Evolutionary conservation across 2,113 vertebrate species (phyloP), one percentile per base, ranked within the genome.

Genomic region (Cavia porcellus): DNA sequence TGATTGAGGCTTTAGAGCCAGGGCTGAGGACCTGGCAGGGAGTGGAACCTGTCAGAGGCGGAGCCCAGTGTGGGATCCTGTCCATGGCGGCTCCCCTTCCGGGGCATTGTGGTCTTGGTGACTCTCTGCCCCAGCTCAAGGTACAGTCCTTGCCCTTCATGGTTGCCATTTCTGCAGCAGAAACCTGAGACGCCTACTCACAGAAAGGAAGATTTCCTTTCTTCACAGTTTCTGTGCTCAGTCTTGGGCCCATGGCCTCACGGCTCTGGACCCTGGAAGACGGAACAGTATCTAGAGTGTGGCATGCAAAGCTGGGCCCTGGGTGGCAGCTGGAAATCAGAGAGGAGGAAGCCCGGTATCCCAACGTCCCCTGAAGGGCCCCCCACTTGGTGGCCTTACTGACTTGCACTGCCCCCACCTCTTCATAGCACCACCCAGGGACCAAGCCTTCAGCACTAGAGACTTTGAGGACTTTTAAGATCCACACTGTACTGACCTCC

Each of bases 131-230:
- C 72, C 20, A 20, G 28, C 42, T n/a, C 83, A 22, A 13, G 30
- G 3, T 22, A 3, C 35, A 8, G 52, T 15, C 7, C 12, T 0
- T 52, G 11, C 45, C 10, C 14, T 13, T 17, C 17, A 0, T n/a
- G 25, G 28, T 1, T 6, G 13, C 77, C 14, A 1, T 79, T 50
- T 7, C 14, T 79, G 47, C 15, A 17, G 38, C 19, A 15, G 17
- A 32, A 80, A 75, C 72, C 38, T 6, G 77, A 52, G 30, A 35
- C 30, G 32, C 7, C 6, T 24, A 47, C 45, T 79, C 25, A 7
- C 14, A 32, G 75, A 45, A 19, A 79, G 47, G 32, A 52, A 52
- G 47, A 52, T 8, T 52, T 35, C 11, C 14, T 52, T 17, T 4
- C 30, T 30, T 80, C 28, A 9, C 4, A 42, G 45, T 15, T 77